A percentile compares a stretch with the other conserved stretches of the same genome.
These are phyloP conservation scores for Ciona savignyi DNA, from an alignment of 23 tunicate species.

Conservation along the genomic window DNA sequence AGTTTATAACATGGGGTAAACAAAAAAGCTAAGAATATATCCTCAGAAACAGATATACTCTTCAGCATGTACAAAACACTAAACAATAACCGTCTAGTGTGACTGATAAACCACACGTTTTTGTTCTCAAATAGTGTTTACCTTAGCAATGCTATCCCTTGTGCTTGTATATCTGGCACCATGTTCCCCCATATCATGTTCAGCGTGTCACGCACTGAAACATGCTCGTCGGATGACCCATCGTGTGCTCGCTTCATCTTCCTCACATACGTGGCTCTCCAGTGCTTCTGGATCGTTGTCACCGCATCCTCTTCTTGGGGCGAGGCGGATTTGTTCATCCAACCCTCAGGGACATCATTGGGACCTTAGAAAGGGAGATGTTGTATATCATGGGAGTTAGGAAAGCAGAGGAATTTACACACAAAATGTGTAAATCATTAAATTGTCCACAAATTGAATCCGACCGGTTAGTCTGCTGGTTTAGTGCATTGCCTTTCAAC, in stretches of 20 bases:
- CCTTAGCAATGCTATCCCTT: conserved; percentile 41
- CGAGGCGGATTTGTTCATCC: neutral
- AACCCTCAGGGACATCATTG: conserved; percentile 14
- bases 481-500: too few species aligned
- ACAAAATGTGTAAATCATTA: too few species aligned
- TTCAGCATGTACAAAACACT: too few species aligned
- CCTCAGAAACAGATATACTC: too few species aligned
- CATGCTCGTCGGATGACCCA: conserved; percentile 35
- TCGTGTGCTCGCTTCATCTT: conserved; percentile 12
- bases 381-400: neutral
- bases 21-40: too few species aligned
- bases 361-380: conserved; percentile 5
- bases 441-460: too few species aligned
- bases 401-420: neutral
- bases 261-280: conserved; percentile 51
- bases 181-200: conserved; percentile 29
- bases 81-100: too few species aligned
- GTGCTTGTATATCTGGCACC: conserved; percentile 26
- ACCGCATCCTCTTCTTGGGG: conserved; percentile 34
- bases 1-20: too few species aligned
- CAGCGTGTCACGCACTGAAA: conserved; percentile 23
- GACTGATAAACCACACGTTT: neutral
- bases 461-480: too few species aligned
- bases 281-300: conserved; percentile 39
- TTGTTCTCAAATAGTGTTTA: neutral